Evolutionary conservation across 2,888 invertebrate species (phyloP).

Genomic region (Spodoptera littoralis): DNA sequence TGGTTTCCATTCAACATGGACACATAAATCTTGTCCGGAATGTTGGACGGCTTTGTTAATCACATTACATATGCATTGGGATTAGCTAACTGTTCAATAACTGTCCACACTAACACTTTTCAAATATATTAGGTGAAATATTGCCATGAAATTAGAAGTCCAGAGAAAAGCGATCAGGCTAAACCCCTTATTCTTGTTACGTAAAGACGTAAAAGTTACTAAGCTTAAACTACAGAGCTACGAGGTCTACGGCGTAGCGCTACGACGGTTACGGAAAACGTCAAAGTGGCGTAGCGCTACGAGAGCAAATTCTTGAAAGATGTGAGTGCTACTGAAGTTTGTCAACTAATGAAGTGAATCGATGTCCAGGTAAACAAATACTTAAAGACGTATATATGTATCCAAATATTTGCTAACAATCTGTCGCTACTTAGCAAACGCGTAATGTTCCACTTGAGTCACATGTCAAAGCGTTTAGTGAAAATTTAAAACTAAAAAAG

Average conservation of each 20-base stretch:
- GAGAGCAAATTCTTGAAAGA: neutral
- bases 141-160: too few species aligned
- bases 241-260: constrained; percentile 24
- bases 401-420: neutral
- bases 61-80: too few species aligned
- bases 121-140: too few species aligned
- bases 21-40: too few species aligned
- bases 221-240: constrained; percentile 2
- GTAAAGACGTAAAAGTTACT: neutral
- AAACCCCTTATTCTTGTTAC: too few species aligned
- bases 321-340: constrained; percentile 9
- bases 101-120: too few species aligned
- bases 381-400: too few species aligned
- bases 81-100: too few species aligned
- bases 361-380: too few species aligned
- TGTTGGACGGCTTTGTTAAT: too few species aligned
- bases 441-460: neutral
- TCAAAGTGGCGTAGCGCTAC: neutral
- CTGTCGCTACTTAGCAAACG: neutral
- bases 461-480: neutral
- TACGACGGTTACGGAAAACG: constrained; percentile 20
- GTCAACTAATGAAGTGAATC: constrained; percentile 8
- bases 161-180: too few species aligned
- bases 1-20: too few species aligned
- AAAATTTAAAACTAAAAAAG: neutral